A percentile compares a stretch with the other conserved stretches of the same genome.
Evolutionary conservation across 1,140 invertebrate genomes (phyloP).

Genomic region (Stratiolaelaps scimitus): DNA sequence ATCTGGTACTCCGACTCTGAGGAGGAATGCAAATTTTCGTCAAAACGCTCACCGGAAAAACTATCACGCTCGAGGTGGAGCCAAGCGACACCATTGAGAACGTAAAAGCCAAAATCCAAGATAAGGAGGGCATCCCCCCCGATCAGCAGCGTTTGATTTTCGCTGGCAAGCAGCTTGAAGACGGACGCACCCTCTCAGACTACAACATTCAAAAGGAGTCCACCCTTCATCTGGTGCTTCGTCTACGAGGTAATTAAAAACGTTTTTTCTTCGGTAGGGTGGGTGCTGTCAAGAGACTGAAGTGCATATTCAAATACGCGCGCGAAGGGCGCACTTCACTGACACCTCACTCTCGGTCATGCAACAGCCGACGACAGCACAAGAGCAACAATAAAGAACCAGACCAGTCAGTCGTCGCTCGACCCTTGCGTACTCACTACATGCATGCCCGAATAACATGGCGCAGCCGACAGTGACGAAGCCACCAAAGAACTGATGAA

Average conservation of each 20-base stretch:
- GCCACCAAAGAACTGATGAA: no score
- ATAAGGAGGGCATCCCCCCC: conserved; percentile 48
- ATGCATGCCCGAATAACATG: no score
- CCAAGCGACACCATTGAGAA: conserved; percentile 79
- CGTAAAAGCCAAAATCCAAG: conserved; percentile 83
- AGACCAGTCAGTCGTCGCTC: no score
- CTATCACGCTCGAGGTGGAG: conserved; percentile 47
- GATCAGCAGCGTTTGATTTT: conserved; percentile 49
- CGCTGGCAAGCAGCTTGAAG: conserved; percentile 47
- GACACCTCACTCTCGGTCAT: no score
- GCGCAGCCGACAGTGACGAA: no score
- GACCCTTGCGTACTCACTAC: no score
- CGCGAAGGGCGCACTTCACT: no score
- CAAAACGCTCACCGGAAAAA: conserved; percentile 46
- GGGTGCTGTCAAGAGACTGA: no score
- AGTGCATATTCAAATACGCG: no score
- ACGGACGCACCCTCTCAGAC: conserved; percentile 49
- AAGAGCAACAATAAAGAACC: no score
- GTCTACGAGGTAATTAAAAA: conserved; percentile 52
- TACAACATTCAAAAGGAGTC: conserved; percentile 78
- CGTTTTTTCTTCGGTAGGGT: no score
- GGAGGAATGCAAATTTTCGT: conserved; percentile 48
- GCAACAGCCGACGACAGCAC: no score
- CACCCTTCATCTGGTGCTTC: conserved; percentile 72
- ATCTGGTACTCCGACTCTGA: conserved; percentile 42